Percentiles rank a stretch among this genome's conserved stretches.
Conservation (phyloP, 1,140 invertebrate genomes). For the Drosophila ercepeae region DNA sequence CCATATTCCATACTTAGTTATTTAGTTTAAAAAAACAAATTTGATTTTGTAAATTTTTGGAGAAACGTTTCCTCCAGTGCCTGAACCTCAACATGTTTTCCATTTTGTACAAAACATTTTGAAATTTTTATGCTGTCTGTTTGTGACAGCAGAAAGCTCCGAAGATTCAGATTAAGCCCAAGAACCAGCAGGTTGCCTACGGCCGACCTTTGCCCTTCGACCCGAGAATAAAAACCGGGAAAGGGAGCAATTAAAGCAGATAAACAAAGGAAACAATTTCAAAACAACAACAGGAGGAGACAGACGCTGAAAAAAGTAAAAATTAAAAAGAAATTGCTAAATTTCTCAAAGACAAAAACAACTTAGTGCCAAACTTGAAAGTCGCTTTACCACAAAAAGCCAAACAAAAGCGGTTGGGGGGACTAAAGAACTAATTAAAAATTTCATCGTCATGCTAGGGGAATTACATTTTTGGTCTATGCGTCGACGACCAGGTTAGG, state of each 20-base stretch:
- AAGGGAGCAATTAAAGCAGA: constrained; percentile 72
- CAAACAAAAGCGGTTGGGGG: constrained; percentile 10
- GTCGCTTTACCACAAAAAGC: constrained; percentile 32
- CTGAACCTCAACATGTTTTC: constrained; percentile 2
- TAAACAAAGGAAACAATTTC: constrained; percentile 75
- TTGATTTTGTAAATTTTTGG: too few relatives aligned
- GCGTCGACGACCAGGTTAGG: constrained; percentile 55
- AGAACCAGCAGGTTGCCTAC: constrained; percentile 37
- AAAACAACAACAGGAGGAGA: constrained; percentile 42
- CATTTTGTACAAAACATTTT: constrained; percentile 11
- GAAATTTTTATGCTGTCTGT: constrained; percentile 7
- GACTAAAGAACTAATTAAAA: constrained; percentile 72
- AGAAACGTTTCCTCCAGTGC: too few relatives aligned
- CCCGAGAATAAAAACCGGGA: neutral
- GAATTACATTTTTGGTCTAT: constrained; percentile 68
- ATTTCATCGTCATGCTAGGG: constrained; percentile 75
- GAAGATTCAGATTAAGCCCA: constrained; percentile 37
- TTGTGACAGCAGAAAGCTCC: constrained; percentile 28
- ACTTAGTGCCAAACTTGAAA: constrained; percentile 62
- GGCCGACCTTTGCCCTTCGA: constrained; percentile 39
- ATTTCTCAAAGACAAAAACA: constrained; percentile 63
- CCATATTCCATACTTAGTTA: neutral
- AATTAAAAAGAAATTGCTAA: constrained; percentile 57
- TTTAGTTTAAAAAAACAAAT: too few relatives aligned
- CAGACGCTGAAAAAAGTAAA: neutral